Conservation (phyloP, 2,113 vertebrate species). For the Marmota monax region DNA sequence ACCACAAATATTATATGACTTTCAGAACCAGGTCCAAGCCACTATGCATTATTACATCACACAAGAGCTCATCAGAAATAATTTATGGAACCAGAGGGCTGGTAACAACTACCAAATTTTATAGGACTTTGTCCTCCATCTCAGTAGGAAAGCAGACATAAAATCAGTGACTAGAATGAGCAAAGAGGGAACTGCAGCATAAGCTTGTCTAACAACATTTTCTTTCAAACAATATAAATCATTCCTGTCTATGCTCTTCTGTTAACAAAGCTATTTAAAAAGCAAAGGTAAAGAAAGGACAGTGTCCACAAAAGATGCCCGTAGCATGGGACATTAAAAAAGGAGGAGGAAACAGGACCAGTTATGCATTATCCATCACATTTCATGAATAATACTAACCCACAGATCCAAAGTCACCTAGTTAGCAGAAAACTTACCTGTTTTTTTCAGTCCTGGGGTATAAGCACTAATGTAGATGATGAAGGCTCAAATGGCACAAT, state of each 20-base stretch:
- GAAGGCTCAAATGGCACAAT: not conserved
- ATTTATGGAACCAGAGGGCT: constrained; percentile 19
- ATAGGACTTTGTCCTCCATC: constrained; percentile 4
- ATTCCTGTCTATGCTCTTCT: not conserved
- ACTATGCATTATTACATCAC: not conserved
- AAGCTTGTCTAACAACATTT: constrained; percentile 38
- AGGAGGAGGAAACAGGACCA: not conserved
- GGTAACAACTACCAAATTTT: constrained; percentile 41
- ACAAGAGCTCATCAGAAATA: constrained; percentile 11
- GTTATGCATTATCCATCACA: not conserved
- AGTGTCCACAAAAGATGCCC: not conserved
- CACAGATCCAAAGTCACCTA: not conserved
- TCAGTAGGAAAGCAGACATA: constrained; percentile 44
- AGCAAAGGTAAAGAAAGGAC: constrained; percentile 45
- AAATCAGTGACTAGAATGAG: constrained; percentile 44
- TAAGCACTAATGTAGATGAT: not conserved
- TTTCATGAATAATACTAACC: not conserved
- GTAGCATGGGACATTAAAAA: not conserved
- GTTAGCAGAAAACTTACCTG: constrained; percentile 29
- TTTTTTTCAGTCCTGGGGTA: not conserved
- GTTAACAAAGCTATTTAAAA: constrained; percentile 33
- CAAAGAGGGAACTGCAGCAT: constrained; percentile 21
- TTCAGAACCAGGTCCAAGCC: not conserved
- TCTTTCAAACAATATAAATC: constrained; percentile 45
- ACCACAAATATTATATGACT: constrained; percentile 24